These are phyloP conservation scores for Bucorvus abyssinicus DNA, from an alignment of 2,797 vertebrate species.

Conservation along the genomic window DNA sequence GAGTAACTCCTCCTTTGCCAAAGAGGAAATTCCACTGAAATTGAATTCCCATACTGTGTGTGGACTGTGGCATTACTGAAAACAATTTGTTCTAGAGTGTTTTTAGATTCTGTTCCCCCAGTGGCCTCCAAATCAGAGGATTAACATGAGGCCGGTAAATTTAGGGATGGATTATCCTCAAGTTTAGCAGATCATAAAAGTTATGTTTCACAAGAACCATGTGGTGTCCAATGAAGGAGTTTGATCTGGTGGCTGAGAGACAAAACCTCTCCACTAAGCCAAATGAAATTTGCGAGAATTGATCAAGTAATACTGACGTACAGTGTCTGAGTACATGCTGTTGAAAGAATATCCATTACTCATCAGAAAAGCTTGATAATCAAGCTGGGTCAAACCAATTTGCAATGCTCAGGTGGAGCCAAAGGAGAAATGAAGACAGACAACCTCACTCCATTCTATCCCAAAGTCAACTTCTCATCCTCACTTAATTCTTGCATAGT, in stretches of 20 bases:
- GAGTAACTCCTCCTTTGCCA: constrained; percentile 31
- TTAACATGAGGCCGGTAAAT: background rate
- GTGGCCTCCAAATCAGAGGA: background rate
- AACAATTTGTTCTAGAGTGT: background rate
- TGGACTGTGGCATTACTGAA: background rate
- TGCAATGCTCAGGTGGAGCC: background rate
- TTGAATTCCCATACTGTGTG: background rate
- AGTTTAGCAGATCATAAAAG: background rate
- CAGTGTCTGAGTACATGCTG: background rate
- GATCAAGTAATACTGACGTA: background rate
- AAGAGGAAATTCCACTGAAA: background rate
- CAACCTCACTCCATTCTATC: background rate
- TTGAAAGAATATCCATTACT: background rate
- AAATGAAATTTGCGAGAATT: background rate
- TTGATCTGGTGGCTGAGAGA: background rate
- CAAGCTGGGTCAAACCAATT: background rate
- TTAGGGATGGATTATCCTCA: background rate
- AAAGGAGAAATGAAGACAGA: background rate
- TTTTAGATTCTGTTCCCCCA: background rate
- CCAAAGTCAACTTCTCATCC: background rate
- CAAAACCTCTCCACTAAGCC: background rate
- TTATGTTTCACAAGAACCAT: background rate
- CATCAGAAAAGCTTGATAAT: background rate
- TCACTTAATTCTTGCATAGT: background rate
- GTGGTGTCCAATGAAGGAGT: background rate